Evolutionary conservation across 2,888 invertebrate genomes (phyloP).

Genomic region (Andrena chrysosceles): DNA sequence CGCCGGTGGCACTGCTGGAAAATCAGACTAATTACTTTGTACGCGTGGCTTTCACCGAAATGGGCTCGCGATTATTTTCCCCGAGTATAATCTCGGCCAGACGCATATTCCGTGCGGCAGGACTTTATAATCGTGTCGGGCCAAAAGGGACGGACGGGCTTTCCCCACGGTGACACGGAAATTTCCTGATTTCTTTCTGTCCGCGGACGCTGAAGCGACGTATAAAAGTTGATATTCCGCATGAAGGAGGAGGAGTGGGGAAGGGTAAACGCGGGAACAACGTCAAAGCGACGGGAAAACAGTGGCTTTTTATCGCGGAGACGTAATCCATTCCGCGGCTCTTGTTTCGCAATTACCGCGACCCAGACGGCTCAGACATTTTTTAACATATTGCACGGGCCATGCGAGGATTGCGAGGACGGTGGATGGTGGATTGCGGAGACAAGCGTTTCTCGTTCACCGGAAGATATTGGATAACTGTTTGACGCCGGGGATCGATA

Average conservation of each 20-base stretch:
- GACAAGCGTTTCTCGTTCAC: slow-evolving; percentile 20
- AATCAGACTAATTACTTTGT: slow-evolving; percentile 77
- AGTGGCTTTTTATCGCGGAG: slow-evolving; percentile 49
- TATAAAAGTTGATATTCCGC: slow-evolving; percentile 52
- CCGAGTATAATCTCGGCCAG: slow-evolving; percentile 61
- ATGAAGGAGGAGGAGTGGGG: neutral
- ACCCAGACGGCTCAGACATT: neutral
- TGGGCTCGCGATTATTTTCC: slow-evolving; percentile 73
- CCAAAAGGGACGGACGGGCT: slow-evolving; percentile 31
- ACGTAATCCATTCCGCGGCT: slow-evolving; percentile 42
- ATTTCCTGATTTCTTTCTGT: slow-evolving; percentile 56
- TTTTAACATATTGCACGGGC: slow-evolving; percentile 8
- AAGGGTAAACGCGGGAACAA: slow-evolving; percentile 50
- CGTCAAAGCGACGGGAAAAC: slow-evolving; percentile 52
- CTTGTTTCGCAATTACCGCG: slow-evolving; percentile 38
- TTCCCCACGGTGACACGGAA: slow-evolving; percentile 39
- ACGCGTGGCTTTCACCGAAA: slow-evolving; percentile 73
- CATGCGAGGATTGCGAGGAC: neutral
- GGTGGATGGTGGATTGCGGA: neutral
- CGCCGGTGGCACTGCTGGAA: slow-evolving; percentile 61
- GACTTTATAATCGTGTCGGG: slow-evolving; percentile 58
- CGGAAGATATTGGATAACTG: neutral
- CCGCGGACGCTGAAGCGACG: neutral
- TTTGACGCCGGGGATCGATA: slow-evolving; percentile 19
- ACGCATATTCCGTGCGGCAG: slow-evolving; percentile 45